Percentiles rank a stretch among this genome's conserved stretches.
phyloP scores from a whole-genome alignment of 2,888 invertebrate genomes.

The Drosophila fulvimacula region DNA sequence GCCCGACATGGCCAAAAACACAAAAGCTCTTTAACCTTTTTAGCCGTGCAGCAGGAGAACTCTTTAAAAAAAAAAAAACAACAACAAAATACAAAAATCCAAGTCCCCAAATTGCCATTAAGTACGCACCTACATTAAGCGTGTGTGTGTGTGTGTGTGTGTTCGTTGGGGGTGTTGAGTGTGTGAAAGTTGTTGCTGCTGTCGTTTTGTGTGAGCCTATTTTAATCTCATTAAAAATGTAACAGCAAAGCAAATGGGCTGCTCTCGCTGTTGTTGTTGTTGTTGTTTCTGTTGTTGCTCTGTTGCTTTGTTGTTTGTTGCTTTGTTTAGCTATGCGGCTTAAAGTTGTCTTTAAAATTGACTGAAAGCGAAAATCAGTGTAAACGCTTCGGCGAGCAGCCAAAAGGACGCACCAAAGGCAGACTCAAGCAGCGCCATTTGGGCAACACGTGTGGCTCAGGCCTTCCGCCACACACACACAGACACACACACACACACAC shows the following conservation, averaged over 20 bases:
- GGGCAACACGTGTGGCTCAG: slow-evolving; percentile 58
- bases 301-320: slow-evolving; percentile 11
- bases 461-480: slow-evolving; percentile 13
- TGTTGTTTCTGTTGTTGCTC: slow-evolving; percentile 18
- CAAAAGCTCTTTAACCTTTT: slow-evolving; percentile 73
- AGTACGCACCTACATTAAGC: slow-evolving; percentile 72
- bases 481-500: slow-evolving; percentile 11
- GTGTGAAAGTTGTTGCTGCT: slow-evolving; percentile 53
- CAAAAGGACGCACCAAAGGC: slow-evolving; percentile 32
- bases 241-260: slow-evolving; percentile 74
- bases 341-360: slow-evolving; percentile 81
- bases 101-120: slow-evolving; percentile 81
- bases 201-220: slow-evolving; percentile 77
- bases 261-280: slow-evolving; percentile 22
- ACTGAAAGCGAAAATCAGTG: slow-evolving; percentile 81
- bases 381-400: slow-evolving; percentile 74
- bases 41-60: slow-evolving; percentile 30
- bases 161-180: slow-evolving; percentile 21
- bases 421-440: slow-evolving; percentile 50
- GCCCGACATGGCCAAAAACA: slow-evolving; percentile 53
- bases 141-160: slow-evolving; percentile 18
- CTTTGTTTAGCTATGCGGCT: slow-evolving; percentile 75
- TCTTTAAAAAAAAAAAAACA: slow-evolving; percentile 42
- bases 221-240: slow-evolving; percentile 81
- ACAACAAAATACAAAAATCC: slow-evolving; percentile 21